Evolutionary conservation across 2,113 vertebrate genomes (phyloP), one percentile per base, ranked within the genome.

Genomic region (Prolemur simus): DNA sequence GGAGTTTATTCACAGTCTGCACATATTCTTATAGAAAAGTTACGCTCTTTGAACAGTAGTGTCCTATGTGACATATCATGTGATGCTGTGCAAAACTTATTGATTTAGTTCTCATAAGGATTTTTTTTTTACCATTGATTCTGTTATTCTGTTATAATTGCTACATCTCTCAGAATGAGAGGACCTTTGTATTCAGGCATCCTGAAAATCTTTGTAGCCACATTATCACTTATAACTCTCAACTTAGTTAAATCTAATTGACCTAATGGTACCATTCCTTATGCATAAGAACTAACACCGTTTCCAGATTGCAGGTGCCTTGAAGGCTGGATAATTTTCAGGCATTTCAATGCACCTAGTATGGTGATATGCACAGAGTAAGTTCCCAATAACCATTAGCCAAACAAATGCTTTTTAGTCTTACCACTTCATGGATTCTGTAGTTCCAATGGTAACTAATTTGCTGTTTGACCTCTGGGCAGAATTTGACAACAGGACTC

Each of bases 1-100:
- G 27, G 42, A 94, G 20, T 29, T 92, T 96, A 84, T 87, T 88
- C 64, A 90, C 89, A 82, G 82, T 82, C 85, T 95, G 94, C 27
- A 80, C 63, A 71, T 94, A 49, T 87, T 91, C 54, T 94, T 89
- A 78, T 9, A 68, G 54, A 32, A 87, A 96, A 87, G 69, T 94
- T 88, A 78, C 39, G 47, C 63, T 97, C 42, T 84, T 88, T 77
- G 68, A 86, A 93, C n/a, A 87, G 56, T 15, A 64, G 8, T 78
- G 73, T 87, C 87, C 66, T 80, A 47, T 45, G n/a, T 68, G 81
- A 82, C 42, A 88, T 34, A 27, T 11, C 1, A 3, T 68, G 37
- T 4, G 23, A 89, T 37, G 10, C 58, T 77, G 60, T 39, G 39
- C 73, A 87, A 34, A 69, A 23, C 39, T 47, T 92, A 42, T 15